phyloP scores from a whole-genome alignment of 2,888 invertebrate species.

The Drosophila pseudotalamancana region DNA sequence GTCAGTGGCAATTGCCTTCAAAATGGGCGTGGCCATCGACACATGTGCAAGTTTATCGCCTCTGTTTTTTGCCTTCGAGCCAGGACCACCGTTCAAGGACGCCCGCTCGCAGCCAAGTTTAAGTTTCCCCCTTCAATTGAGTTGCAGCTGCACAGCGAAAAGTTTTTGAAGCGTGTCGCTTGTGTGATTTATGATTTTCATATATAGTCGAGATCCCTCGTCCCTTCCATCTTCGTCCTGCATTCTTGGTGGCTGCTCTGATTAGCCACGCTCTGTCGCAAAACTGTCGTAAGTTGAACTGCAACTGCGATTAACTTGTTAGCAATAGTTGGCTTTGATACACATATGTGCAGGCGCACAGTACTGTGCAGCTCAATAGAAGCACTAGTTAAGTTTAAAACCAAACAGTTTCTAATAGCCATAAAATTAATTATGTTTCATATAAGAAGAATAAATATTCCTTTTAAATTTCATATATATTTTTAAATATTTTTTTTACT shows the following conservation, averaged over 20 bases:
- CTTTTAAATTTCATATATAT: neutral
- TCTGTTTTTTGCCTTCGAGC: conserved; percentile 26
- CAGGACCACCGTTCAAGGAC: conserved; percentile 20
- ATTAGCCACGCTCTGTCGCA: conserved; percentile 56
- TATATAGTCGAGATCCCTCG: conserved; percentile 7
- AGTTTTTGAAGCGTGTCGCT: conserved; percentile 42
- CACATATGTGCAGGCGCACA: conserved; percentile 5
- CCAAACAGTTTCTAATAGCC: no score
- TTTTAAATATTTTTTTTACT: neutral
- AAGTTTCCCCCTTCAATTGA: conserved; percentile 6
- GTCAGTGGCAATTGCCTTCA: conserved; percentile 37
- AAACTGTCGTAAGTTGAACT: conserved; percentile 65
- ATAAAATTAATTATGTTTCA: neutral
- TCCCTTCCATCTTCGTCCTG: conserved; percentile 3
- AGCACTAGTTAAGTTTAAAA: neutral
- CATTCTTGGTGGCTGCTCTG: conserved; percentile 43
- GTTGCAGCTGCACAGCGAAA: conserved; percentile 27
- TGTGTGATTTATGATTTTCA: conserved; percentile 72
- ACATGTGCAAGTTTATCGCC: conserved; percentile 54
- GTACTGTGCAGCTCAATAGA: conserved; percentile 3
- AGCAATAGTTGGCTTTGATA: conserved; percentile 36
- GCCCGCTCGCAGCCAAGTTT: conserved; percentile 8
- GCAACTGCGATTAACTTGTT: conserved; percentile 68
- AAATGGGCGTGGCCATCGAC: conserved; percentile 51
- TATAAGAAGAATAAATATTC: neutral